Evolutionary conservation across 2,113 vertebrate genomes (phyloP).

Genomic region (Glaucomys volans): DNA sequence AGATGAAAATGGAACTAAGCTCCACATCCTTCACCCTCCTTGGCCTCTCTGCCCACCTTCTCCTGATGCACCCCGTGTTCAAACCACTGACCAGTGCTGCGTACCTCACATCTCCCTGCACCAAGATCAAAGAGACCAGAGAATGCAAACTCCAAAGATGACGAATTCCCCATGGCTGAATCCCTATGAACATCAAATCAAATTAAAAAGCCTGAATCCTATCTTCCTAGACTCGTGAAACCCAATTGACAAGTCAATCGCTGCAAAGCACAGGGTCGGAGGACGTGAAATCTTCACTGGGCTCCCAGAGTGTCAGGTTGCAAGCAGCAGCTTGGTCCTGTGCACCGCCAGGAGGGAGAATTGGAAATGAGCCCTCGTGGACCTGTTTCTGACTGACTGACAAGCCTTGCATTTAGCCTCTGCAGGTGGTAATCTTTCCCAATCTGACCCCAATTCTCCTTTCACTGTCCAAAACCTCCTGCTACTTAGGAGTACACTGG

Average conservation of each 20-base stretch:
- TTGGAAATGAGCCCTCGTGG: slow-evolving; percentile 61
- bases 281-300: neutral
- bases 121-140: neutral
- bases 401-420: slow-evolving; percentile 53
- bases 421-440: slow-evolving; percentile 64
- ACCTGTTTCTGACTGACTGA: neutral
- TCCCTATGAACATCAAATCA: neutral
- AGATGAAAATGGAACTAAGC: neutral
- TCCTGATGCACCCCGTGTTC: neutral
- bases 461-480: slow-evolving; percentile 53
- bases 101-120: neutral
- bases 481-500: slow-evolving; percentile 25
- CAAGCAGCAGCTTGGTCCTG: neutral
- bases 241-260: accelerated
- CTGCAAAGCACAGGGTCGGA: neutral
- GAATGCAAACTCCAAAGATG: neutral
- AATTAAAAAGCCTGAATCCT: neutral
- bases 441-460: slow-evolving; percentile 74
- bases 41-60: neutral
- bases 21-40: too few species aligned
- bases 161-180: neutral
- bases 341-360: neutral
- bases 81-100: neutral
- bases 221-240: slow-evolving; percentile 23
- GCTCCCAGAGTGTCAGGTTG: neutral